phyloP scores from a whole-genome alignment of 37 sponge, comb jelly and placozoan genomes.

The Hormiphora californensis region DNA sequence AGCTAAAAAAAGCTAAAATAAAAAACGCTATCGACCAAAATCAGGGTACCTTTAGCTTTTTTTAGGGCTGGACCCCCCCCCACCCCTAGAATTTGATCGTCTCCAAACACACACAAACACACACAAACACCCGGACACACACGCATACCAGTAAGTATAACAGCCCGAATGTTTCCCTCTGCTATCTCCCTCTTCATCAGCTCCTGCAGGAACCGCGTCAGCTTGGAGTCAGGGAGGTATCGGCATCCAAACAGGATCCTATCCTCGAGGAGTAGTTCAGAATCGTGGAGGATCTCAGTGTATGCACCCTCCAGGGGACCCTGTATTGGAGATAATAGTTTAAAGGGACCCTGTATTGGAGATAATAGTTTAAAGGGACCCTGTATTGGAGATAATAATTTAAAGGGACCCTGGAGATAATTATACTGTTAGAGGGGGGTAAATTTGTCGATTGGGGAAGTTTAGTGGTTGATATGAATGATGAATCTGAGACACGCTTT shows the following conservation, averaged over 20 bases:
- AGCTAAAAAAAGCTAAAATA: no score
- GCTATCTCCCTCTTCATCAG: not conserved
- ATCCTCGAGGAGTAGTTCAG: conserved; percentile 16
- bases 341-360: not conserved
- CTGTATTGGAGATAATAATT: not conserved
- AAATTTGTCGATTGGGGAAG: no score
- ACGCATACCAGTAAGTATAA: conserved; percentile 12
- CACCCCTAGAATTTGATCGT: no score
- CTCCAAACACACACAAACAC: no score
- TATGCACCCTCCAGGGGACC: not conserved
- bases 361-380: no score
- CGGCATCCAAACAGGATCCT: not conserved
- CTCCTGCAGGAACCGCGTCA: not conserved
- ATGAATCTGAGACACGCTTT: no score
- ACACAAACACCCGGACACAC: no score
- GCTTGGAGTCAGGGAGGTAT: not conserved
- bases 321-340: not conserved
- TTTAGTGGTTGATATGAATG: no score
- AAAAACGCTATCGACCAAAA: no score
- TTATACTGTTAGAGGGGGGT: no score
- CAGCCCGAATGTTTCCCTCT: conserved; percentile 6
- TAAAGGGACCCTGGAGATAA: not conserved
- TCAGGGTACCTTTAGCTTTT: no score
- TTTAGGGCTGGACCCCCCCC: no score
- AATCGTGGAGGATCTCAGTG: conserved; percentile 20